phyloP scores from a whole-genome alignment of 2,888 invertebrate species.

The Leptinotarsa tumamoca region DNA sequence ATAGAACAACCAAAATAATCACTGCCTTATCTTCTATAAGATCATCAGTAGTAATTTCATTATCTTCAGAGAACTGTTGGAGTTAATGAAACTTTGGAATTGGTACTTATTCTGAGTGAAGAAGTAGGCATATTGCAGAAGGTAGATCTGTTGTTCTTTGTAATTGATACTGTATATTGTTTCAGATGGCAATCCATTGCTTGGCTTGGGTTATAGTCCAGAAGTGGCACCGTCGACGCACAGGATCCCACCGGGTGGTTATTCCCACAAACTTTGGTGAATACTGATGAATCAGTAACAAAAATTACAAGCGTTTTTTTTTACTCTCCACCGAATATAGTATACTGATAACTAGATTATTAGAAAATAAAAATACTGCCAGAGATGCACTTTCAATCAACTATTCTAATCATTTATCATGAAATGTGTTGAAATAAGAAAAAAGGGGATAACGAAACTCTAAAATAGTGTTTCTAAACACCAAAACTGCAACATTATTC shows the following conservation, averaged over 20 bases:
- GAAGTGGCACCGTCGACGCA: conserved; percentile 50
- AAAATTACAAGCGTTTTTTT: background rate
- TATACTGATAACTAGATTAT: conserved; percentile 4
- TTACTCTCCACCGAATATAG: background rate
- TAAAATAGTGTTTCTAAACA: no score
- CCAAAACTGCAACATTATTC: no score
- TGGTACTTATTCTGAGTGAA: no score
- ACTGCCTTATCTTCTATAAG: no score
- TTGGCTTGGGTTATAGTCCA: conserved; percentile 61
- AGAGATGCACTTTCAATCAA: background rate
- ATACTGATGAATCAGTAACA: conserved; percentile 22
- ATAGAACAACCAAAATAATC: no score
- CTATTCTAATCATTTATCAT: background rate
- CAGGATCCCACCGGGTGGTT: conserved; percentile 64
- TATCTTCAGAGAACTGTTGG: no score
- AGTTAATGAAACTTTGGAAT: no score
- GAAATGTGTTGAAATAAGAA: background rate
- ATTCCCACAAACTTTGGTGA: conserved; percentile 64
- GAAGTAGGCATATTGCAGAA: no score
- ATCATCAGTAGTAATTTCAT: no score
- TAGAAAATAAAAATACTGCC: conserved; percentile 13
- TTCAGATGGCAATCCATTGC: conserved; percentile 64
- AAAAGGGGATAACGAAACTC: no score
- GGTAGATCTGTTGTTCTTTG: background rate
- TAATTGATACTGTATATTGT: conserved; percentile 28